Evolutionary conservation across 2,113 vertebrate species (phyloP), one percentile per base, ranked within the genome.

Genomic region (Sebastes schlegelii): DNA sequence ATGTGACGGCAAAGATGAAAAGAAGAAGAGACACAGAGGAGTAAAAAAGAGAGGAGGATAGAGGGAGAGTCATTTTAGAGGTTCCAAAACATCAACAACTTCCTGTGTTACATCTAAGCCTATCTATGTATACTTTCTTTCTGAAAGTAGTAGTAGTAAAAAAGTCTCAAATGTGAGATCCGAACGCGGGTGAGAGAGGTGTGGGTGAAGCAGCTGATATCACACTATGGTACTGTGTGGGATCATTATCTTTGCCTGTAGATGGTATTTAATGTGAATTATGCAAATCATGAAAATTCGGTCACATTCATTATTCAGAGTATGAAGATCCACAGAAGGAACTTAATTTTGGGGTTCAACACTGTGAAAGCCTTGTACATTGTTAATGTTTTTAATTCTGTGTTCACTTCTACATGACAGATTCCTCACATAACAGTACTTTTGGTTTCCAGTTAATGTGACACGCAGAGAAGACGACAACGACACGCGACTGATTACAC

Each of bases 241-340:
- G 34, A 9, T 61, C 40, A 49, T 40, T 49, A 48, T n/a, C 43
- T 34, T 34, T 34, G 26, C 40, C 63, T 3, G n/a, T 52, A 21
- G 23, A 78, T 5, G 19, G 5, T 43, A 51, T 71, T 58, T 67
- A 51, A 75, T 51, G 14, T 77, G 19, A 65, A 77, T 77, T 67
- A 67, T 78, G 70, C 69, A 73, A 61, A 60, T 40, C 14, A 1
- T 23, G 51, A 77, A 58, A 49, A 71, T 65, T 51, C 77, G 58
- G 26, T 71, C 66, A 14, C 62, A 58, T 83, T 58, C 7, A 66
- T 65, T 77, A 58, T 77, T 71, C 9, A 63, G 21, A 55, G 42
- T 65, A 46, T 65, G 12, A 60, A 26, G 21, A 13, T 65, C 40
- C 19, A 64, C 49, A 26, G 60, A 52, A 63, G 17, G 42, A 57